Percentiles rank a stretch among this genome's conserved stretches.
These are phyloP conservation scores for Lycodopsis pacificus DNA, from an alignment of 2,797 vertebrate species.

Conservation along the genomic window DNA sequence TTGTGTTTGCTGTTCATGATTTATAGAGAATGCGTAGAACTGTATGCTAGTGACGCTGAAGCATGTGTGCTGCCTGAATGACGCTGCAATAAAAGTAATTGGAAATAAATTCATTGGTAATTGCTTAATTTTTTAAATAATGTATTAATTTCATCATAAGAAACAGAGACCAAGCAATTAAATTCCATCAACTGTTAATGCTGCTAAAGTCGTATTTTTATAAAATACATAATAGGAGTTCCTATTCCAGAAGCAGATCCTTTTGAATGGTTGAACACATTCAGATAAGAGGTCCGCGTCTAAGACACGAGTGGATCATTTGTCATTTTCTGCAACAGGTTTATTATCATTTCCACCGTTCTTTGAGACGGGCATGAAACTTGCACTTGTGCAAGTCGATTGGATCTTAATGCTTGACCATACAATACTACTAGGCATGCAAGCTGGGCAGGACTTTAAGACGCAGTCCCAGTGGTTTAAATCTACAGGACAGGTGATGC, in stretches of 20 bases:
- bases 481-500: not conserved
- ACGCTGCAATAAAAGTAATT: slow-evolving; percentile 3
- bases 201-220: no score
- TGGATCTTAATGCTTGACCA: not conserved
- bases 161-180: not conserved
- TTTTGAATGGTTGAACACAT: not conserved
- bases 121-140: not conserved
- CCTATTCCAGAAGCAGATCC: not conserved
- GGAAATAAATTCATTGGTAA: not conserved
- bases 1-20: not conserved
- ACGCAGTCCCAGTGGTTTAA: not conserved
- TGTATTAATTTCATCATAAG: not conserved
- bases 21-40: not conserved
- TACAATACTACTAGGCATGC: not conserved
- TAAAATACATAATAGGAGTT: no score
- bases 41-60: not conserved
- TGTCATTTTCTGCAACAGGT: not conserved
- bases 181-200: not conserved
- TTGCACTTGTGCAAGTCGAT: not conserved
- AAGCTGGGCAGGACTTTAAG: not conserved
- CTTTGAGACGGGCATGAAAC: not conserved
- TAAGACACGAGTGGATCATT: not conserved
- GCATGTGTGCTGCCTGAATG: slow-evolving; percentile 14
- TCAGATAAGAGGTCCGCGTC: no score
- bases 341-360: not conserved